Evolutionary conservation across 1,140 invertebrate species (phyloP).

Genomic region (Stegodyphus dumicola): DNA sequence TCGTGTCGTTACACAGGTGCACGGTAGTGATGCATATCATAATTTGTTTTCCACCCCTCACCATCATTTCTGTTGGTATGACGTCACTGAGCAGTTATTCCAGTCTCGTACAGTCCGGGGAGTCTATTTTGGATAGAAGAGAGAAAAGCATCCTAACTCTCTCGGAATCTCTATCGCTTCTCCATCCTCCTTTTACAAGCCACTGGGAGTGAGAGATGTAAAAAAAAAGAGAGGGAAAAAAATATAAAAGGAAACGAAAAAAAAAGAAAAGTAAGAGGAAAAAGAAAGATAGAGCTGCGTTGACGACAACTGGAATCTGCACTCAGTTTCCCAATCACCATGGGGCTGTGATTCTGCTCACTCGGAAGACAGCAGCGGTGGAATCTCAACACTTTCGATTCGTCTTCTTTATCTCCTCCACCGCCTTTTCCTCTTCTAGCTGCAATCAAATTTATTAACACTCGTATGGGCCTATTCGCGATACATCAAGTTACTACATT

Average conservation of each 20-base stretch:
- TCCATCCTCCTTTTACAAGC: constrained; percentile 36
- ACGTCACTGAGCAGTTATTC: constrained; percentile 46
- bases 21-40: no score
- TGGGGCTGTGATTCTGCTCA: constrained; percentile 1
- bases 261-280: background rate
- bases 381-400: constrained; percentile 38
- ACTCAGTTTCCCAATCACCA: constrained; percentile 37
- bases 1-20: no score
- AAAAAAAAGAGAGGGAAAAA: constrained; percentile 5
- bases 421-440: no score
- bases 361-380: background rate
- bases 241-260: constrained; percentile 3
- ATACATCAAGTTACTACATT: no score
- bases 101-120: constrained; percentile 28
- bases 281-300: constrained; percentile 17
- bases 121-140: constrained; percentile 48
- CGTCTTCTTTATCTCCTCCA: constrained; percentile 25
- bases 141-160: constrained; percentile 46
- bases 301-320: constrained; percentile 33
- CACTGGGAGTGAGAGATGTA: background rate
- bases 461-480: background rate
- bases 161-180: constrained; percentile 39
- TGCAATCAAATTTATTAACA: constrained; percentile 45
- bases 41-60: constrained; percentile 21
- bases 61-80: constrained; percentile 18